Conservation (phyloP, 2,113 vertebrate species). For the Piprites chloris region DNA sequence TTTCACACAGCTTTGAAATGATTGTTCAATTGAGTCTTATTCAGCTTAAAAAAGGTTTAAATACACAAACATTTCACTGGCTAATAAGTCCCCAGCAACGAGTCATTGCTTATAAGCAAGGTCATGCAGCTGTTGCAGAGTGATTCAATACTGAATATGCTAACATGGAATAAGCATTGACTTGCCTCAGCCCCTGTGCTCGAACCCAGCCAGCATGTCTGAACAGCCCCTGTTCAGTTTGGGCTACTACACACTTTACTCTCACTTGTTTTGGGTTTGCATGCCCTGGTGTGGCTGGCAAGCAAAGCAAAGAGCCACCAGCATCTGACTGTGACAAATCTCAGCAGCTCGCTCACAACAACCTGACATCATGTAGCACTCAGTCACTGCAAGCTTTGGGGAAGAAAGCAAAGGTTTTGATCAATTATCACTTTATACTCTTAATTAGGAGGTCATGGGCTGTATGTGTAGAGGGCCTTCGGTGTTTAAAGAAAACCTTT, state of each 20-base stretch:
- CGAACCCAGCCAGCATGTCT: background rate
- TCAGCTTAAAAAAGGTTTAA: background rate
- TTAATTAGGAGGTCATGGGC: background rate
- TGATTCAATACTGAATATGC: background rate
- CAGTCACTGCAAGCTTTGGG: fast-evolving
- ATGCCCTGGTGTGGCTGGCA: background rate
- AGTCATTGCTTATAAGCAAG: background rate
- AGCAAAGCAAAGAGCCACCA: background rate
- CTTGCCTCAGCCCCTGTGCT: background rate
- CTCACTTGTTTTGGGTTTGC: background rate
- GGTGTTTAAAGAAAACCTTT: background rate
- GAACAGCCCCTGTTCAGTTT: background rate
- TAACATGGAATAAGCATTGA: background rate
- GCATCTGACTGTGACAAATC: background rate
- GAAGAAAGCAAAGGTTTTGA: background rate
- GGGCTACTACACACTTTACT: background rate
- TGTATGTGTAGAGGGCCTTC: fast-evolving
- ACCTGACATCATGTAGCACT: background rate
- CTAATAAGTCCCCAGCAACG: background rate
- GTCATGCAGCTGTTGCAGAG: background rate
- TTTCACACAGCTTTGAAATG: background rate
- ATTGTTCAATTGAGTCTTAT: background rate
- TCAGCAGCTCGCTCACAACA: background rate
- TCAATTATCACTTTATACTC: background rate
- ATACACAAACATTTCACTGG: background rate